Evolutionary conservation across 2,797 vertebrate species (phyloP).

Genomic region (Phalanger gymnotis): DNA sequence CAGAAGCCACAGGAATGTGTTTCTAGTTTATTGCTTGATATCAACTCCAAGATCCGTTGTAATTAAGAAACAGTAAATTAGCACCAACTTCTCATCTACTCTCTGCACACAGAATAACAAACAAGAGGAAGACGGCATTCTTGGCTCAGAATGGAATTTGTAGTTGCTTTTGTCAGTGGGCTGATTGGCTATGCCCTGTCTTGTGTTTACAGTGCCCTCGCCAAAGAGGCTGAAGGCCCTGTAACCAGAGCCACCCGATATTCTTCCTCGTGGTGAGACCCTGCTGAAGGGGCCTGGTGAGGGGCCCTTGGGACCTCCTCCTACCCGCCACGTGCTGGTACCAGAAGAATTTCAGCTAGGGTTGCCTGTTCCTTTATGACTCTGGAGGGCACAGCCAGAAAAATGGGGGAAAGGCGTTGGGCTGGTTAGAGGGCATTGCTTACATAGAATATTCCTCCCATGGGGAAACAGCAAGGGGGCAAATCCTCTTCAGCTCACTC

Average conservation of each 20-base stretch:
- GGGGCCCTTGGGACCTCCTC: not conserved
- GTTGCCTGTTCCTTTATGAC: not conserved
- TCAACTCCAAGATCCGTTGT: conserved; percentile 15
- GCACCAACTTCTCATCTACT: not conserved
- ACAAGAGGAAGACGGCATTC: conserved; percentile 23
- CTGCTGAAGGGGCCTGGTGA: not conserved
- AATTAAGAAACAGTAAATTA: conserved; percentile 68
- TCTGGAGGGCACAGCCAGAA: accelerated
- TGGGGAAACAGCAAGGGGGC: not conserved
- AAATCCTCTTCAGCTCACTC: not conserved
- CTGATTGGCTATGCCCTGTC: accelerated
- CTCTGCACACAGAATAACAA: conserved; percentile 9
- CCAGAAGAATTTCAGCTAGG: not conserved
- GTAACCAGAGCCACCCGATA: not conserved
- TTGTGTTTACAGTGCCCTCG: not conserved
- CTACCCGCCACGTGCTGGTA: not conserved
- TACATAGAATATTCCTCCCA: accelerated
- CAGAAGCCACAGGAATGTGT: conserved; percentile 70
- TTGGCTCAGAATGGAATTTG: conserved; percentile 38
- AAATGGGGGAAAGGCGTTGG: not conserved
- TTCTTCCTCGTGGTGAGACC: not conserved
- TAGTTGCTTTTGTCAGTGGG: not conserved
- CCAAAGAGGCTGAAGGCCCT: not conserved
- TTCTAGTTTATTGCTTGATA: conserved; percentile 43
- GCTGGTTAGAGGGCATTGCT: not conserved